phyloP scores from a whole-genome alignment of 1,140 invertebrate species.

The Brachionus sp. region DNA sequence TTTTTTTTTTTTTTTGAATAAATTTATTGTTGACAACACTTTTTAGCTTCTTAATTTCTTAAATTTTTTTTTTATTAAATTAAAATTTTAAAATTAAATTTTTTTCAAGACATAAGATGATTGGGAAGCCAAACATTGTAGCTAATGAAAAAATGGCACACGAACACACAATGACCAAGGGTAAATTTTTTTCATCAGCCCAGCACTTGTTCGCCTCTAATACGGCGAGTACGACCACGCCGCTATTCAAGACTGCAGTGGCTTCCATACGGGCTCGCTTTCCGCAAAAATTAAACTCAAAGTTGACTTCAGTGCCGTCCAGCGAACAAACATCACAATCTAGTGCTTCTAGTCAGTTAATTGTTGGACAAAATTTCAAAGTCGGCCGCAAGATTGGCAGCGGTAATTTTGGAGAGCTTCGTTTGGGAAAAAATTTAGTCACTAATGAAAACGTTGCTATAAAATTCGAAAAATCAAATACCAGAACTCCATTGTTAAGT shows the following conservation, averaged over 20 bases:
- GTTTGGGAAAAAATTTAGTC: slow-evolving; percentile 18
- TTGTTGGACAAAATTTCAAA: slow-evolving; percentile 14
- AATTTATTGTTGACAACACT: slow-evolving; percentile 32
- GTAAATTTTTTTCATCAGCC: slow-evolving; percentile 31
- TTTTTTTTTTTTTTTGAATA: neutral
- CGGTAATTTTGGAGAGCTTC: slow-evolving; percentile 39
- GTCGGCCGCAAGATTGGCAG: slow-evolving; percentile 32
- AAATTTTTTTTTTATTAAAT: slow-evolving; percentile 4
- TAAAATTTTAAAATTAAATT: slow-evolving; percentile 21
- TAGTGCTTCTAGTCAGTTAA: neutral
- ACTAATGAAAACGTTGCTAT: slow-evolving; percentile 42
- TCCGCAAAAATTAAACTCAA: neutral
- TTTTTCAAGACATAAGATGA: neutral
- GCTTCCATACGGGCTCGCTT: neutral
- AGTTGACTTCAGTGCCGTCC: neutral
- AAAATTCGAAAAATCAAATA: slow-evolving; percentile 34
- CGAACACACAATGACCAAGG: neutral
- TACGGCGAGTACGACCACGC: neutral
- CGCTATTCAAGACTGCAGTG: slow-evolving; percentile 19
- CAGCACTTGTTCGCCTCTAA: neutral
- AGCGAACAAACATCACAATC: neutral
- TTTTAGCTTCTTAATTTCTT: slow-evolving; percentile 27
- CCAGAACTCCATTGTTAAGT: neutral
- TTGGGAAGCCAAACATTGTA: slow-evolving; percentile 13
- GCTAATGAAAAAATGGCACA: slow-evolving; percentile 11